These are phyloP conservation scores for Calosoma granatense DNA, from an alignment of 1,140 invertebrate genomes.

Conservation along the genomic window DNA sequence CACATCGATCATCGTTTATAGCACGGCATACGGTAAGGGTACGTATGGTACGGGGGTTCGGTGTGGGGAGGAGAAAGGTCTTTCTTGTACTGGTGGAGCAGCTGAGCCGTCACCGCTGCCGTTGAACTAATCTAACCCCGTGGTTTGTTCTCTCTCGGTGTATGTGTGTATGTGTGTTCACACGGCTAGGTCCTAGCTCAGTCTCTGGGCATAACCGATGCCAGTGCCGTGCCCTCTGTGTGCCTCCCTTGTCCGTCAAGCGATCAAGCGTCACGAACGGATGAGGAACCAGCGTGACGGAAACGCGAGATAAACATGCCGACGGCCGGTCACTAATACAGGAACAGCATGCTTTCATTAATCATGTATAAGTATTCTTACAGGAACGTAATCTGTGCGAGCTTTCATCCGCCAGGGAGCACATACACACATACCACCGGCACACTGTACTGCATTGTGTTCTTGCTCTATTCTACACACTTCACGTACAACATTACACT, in stretches of 20 bases:
- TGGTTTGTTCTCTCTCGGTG: too few relatives aligned
- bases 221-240: background rate
- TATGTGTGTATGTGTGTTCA: background rate
- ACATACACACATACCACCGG: too few relatives aligned
- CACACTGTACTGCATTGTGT: too few relatives aligned
- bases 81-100: too few relatives aligned
- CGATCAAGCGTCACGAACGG: background rate
- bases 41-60: too few relatives aligned
- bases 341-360: background rate
- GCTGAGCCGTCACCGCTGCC: too few relatives aligned
- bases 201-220: background rate
- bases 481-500: too few relatives aligned
- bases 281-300: background rate
- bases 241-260: background rate
- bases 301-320: background rate
- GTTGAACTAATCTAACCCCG: background rate
- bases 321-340: background rate
- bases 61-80: too few relatives aligned
- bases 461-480: too few relatives aligned
- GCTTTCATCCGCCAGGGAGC: background rate
- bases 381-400: background rate
- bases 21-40: background rate
- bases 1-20: background rate
- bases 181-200: background rate
- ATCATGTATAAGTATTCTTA: slow-evolving; percentile 8